phyloP scores from a whole-genome alignment of 2,888 invertebrate genomes.

The Cantharis lateralis region DNA sequence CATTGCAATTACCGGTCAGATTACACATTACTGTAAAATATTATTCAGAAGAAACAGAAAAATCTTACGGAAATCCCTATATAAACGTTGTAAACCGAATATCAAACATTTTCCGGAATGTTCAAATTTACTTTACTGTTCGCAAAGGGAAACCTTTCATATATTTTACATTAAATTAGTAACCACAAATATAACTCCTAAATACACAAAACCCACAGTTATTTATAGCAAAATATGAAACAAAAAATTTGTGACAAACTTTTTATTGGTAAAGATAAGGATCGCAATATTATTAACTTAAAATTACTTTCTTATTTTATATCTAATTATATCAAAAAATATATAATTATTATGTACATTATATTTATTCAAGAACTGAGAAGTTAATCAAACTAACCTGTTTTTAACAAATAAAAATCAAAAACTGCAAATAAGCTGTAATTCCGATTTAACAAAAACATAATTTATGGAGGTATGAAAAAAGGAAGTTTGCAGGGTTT shows the following conservation, averaged over 20 bases:
- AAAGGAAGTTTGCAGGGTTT: too few relatives aligned
- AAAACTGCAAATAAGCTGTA: too few relatives aligned
- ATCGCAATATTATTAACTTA: background rate
- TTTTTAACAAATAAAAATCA: too few relatives aligned
- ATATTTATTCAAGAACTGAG: too few relatives aligned
- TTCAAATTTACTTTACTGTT: conserved; percentile 19
- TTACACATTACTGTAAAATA: conserved; percentile 14
- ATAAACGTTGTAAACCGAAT: conserved; percentile 14
- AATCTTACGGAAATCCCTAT: conserved; percentile 11
- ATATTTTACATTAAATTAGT: conserved; percentile 21
- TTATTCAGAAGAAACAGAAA: conserved; percentile 15
- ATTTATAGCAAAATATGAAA: background rate
- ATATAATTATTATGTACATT: background rate
- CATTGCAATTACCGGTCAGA: background rate
- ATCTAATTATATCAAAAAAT: background rate
- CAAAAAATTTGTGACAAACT: background rate
- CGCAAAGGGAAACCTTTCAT: conserved; percentile 16
- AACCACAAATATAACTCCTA: conserved; percentile 16
- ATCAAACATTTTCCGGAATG: conserved; percentile 17
- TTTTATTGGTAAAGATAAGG: background rate
- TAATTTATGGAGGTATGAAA: too few relatives aligned
- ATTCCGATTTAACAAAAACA: too few relatives aligned
- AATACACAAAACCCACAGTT: conserved; percentile 10
- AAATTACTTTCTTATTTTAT: background rate
- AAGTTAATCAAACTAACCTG: too few relatives aligned